Conservation (phyloP, 2,113 vertebrate species). For the Actenoides hombroni region DNA sequence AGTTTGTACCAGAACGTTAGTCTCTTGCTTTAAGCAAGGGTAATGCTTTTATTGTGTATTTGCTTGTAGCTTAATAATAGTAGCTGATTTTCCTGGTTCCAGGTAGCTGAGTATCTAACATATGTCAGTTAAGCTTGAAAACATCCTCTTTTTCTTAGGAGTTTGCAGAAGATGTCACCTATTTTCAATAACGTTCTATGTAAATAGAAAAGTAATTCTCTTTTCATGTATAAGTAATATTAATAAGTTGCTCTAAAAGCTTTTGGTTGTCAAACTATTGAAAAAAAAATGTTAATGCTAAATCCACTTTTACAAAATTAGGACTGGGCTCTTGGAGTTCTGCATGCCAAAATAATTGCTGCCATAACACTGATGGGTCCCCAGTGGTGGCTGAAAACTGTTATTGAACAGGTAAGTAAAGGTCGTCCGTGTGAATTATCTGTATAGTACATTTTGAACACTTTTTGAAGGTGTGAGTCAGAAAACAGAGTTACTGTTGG, state of each 20-base stretch:
- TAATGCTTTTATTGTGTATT: background rate
- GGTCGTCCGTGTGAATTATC: background rate
- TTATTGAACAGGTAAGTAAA: constrained; percentile 92
- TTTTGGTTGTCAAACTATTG: background rate
- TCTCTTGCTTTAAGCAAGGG: background rate
- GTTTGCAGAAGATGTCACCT: background rate
- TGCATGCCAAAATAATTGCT: constrained; percentile 99
- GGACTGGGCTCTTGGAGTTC: constrained; percentile 98
- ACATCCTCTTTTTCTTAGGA: background rate
- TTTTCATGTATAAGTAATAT: background rate
- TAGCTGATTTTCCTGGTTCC: background rate
- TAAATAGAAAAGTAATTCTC: background rate
- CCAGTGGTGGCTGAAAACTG: constrained; percentile 99
- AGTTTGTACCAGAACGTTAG: background rate
- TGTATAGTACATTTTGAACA: background rate
- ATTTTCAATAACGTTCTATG: background rate
- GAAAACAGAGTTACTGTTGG: background rate
- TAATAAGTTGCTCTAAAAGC: background rate
- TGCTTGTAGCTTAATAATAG: background rate
- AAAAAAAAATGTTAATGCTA: background rate
- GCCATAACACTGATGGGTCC: constrained; percentile 98
- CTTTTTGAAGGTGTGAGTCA: background rate
- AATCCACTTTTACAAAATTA: constrained; percentile 49
- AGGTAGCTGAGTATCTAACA: background rate
- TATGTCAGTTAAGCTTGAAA: background rate